Evolutionary conservation across 2,888 invertebrate species (phyloP).

Genomic region (Harmothoe impar): DNA sequence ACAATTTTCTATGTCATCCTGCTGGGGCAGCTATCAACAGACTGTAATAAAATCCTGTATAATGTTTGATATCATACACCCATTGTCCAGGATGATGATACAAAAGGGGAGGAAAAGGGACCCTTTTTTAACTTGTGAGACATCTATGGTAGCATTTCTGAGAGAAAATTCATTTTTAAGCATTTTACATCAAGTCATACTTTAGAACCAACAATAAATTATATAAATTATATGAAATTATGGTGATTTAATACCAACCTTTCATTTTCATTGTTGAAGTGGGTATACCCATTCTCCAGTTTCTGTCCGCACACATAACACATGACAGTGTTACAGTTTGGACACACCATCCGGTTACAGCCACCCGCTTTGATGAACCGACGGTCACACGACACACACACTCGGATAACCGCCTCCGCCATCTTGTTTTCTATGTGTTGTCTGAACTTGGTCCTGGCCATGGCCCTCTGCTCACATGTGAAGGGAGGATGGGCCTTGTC

Average conservation of each 20-base stretch:
- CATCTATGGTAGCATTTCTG: no score
- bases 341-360: slow-evolving; percentile 1
- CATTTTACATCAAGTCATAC: no score
- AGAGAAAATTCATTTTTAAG: no score
- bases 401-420: background rate
- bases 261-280: background rate
- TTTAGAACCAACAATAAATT: no score
- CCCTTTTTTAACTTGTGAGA: no score
- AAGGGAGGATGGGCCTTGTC: background rate
- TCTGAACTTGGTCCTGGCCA: background rate
- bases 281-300: background rate
- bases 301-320: background rate
- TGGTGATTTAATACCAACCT: background rate
- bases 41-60: no score
- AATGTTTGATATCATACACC: no score
- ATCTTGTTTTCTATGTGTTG: background rate
- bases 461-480: background rate
- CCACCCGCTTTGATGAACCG: background rate
- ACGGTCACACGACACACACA: background rate
- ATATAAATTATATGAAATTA: no score
- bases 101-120: no score
- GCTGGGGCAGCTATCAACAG: no score
- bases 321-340: background rate
- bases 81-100: no score
- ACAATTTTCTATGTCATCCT: no score